phyloP scores from a whole-genome alignment of 2,888 invertebrate genomes.

The Fragum fragum region DNA sequence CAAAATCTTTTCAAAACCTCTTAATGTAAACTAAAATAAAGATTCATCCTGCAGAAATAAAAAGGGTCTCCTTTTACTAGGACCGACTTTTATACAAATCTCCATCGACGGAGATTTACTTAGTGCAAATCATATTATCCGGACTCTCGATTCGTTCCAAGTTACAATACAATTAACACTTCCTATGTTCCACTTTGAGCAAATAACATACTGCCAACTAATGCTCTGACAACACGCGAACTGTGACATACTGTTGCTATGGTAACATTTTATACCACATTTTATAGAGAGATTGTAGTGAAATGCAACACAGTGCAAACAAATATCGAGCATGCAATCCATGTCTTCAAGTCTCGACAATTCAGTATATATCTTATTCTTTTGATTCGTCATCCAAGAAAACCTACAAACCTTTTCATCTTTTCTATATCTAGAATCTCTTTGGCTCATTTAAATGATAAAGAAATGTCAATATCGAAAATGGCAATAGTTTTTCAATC shows the following conservation, averaged over 20 bases:
- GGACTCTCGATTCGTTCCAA: constrained; percentile 3
- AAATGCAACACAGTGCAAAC: not conserved
- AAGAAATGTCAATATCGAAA: no score
- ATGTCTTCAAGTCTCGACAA: no score
- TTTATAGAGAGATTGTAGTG: not conserved
- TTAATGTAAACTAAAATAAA: no score
- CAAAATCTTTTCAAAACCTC: no score
- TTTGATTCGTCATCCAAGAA: no score
- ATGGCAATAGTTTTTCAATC: no score
- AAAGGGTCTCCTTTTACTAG: no score
- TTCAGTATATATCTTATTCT: no score
- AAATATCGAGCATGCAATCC: not conserved
- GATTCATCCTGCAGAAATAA: no score
- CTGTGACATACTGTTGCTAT: not conserved
- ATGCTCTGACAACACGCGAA: constrained; percentile 12
- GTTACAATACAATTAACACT: constrained; percentile 18
- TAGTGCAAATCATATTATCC: constrained; percentile 5
- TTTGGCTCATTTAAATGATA: no score
- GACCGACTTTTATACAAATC: not conserved
- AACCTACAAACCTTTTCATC: no score
- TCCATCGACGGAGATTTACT: not conserved
- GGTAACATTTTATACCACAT: not conserved
- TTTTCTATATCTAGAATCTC: no score
- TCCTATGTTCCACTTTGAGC: constrained; percentile 12
- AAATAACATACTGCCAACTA: not conserved